phyloP scores from a whole-genome alignment of 1,140 invertebrate genomes.

The Drosophila oshimai region DNA sequence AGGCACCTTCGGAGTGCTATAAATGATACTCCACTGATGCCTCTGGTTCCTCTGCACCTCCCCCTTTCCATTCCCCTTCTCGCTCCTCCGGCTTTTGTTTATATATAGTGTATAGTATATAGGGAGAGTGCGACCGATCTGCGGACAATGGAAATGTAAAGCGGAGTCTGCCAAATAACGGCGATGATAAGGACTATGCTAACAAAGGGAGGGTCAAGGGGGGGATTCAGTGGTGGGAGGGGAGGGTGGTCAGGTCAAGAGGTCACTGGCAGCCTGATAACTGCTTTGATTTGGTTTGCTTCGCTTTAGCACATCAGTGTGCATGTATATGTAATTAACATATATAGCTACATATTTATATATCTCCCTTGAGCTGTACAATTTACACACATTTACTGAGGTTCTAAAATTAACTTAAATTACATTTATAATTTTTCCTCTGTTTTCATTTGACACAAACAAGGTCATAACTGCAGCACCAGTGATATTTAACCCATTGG shows the following conservation, averaged over 20 bases:
- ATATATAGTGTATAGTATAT: neutral
- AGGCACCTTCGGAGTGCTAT: neutral
- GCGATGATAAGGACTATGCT: neutral
- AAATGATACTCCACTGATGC: too few species aligned
- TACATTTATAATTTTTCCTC: too few species aligned
- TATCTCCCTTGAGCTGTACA: too few species aligned
- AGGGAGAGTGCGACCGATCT: neutral
- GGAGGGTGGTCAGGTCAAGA: constrained; percentile 31
- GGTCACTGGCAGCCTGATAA: constrained; percentile 49
- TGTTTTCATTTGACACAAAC: too few species aligned
- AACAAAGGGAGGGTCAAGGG: neutral
- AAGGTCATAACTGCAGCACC: neutral
- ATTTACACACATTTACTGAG: too few species aligned
- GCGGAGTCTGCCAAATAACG: constrained; percentile 19
- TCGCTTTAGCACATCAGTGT: too few species aligned
- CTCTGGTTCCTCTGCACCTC: neutral
- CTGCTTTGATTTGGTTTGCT: constrained; percentile 53
- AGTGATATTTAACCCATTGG: neutral
- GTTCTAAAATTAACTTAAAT: too few species aligned
- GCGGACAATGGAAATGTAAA: constrained; percentile 24
- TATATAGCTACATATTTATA: too few species aligned
- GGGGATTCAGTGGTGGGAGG: neutral
- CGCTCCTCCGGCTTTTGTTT: neutral
- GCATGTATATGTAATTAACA: too few species aligned
- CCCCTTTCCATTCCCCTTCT: neutral